phyloP scores from a whole-genome alignment of 2,797 vertebrate species.

The Sebastes variabilis region DNA sequence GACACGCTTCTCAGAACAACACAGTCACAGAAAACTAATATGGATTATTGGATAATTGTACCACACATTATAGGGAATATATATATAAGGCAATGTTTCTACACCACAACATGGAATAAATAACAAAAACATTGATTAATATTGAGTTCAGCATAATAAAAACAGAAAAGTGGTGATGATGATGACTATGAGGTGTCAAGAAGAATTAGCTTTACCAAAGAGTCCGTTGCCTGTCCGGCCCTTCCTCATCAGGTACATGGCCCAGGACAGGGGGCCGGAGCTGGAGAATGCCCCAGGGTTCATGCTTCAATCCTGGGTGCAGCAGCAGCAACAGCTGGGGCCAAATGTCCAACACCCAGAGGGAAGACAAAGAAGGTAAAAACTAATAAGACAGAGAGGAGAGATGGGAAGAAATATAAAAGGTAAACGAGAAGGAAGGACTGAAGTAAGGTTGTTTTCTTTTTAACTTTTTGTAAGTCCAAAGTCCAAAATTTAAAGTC shows the following conservation, averaged over 20 bases:
- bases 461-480: background rate
- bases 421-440: background rate
- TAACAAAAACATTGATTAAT: background rate
- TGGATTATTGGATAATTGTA: background rate
- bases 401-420: background rate
- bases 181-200: background rate
- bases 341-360: constrained; percentile 16
- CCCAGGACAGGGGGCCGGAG: constrained; percentile 81
- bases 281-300: constrained; percentile 75
- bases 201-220: constrained; percentile 77
- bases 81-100: background rate
- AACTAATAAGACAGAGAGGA: background rate
- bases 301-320: constrained; percentile 67
- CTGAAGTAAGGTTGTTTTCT: background rate
- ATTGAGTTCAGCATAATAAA: background rate
- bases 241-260: constrained; percentile 86
- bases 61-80: background rate
- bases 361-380: constrained; percentile 6
- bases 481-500: background rate
- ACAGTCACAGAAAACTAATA: background rate
- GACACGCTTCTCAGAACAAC: background rate
- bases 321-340: constrained; percentile 13
- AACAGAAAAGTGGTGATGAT: background rate
- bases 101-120: background rate
- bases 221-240: constrained; percentile 69